Conservation (phyloP, 2,113 vertebrate genomes). For the Gulo gulo region DNA sequence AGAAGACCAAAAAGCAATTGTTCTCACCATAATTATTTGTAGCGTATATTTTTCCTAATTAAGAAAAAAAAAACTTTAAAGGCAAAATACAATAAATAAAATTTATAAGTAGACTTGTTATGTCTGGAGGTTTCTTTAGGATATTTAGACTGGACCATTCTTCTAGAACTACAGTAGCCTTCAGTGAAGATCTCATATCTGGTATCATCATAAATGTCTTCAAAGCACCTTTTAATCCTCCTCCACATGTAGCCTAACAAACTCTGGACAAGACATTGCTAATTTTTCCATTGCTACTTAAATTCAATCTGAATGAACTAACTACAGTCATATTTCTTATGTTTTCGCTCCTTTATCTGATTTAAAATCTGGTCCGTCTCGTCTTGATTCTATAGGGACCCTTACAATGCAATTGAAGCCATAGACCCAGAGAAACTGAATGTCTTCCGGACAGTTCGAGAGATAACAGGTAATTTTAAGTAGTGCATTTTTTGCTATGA, state of each 20-base stretch:
- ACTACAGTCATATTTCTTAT: not conserved
- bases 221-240: not conserved
- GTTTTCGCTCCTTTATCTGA: not conserved
- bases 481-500: not conserved
- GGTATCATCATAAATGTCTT: not conserved
- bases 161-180: not conserved
- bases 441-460: conserved; percentile 94
- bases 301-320: not conserved
- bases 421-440: conserved; percentile 95
- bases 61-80: not conserved
- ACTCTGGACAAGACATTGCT: not conserved
- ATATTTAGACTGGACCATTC: not conserved
- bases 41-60: not conserved
- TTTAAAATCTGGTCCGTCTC: conserved; percentile 8
- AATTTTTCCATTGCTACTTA: not conserved
- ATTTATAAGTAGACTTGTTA: not conserved
- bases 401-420: conserved; percentile 94
- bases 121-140: not conserved
- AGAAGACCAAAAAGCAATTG: not conserved
- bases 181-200: not conserved
- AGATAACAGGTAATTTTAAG: conserved; percentile 94
- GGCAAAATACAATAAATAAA: not conserved
- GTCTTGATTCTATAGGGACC: conserved; percentile 87
- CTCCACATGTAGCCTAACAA: not conserved
- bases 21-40: not conserved